phyloP scores from a whole-genome alignment of 2,113 vertebrate species.

The Pseudonaja textilis region DNA sequence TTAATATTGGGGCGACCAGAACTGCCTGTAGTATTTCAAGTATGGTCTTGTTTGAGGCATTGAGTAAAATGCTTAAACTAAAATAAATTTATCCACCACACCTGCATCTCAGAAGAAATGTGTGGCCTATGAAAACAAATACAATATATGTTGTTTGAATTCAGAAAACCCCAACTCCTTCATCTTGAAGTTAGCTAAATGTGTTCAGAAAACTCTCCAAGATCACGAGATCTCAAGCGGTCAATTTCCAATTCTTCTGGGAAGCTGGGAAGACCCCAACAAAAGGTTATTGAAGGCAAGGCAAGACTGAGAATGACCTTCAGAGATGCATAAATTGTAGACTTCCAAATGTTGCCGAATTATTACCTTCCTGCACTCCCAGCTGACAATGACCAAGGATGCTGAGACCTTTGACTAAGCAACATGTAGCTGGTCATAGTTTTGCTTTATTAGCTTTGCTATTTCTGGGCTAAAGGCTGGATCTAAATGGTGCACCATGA shows the following conservation, averaged over 20 bases:
- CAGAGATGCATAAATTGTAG: background rate
- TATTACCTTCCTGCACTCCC: background rate
- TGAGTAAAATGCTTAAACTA: background rate
- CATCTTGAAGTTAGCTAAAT: background rate
- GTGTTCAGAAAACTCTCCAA: background rate
- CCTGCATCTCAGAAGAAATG: background rate
- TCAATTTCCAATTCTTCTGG: background rate
- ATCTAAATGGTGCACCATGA: background rate
- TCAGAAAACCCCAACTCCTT: background rate
- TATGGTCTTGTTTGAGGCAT: background rate
- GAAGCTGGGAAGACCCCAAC: background rate
- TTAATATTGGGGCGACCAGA: background rate
- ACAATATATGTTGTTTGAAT: background rate
- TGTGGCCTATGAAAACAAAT: background rate
- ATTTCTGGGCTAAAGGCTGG: background rate
- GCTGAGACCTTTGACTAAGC: background rate
- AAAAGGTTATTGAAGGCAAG: background rate
- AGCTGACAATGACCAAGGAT: background rate
- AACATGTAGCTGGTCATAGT: background rate
- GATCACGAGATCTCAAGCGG: background rate
- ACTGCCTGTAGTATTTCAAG: background rate
- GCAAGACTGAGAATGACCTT: background rate
- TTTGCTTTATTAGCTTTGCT: background rate
- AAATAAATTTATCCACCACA: background rate
- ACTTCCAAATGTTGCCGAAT: background rate